Percentiles rank a stretch among this genome's conserved stretches.
Conservation (phyloP, 2,888 invertebrate genomes). For the Patella caerulea region DNA sequence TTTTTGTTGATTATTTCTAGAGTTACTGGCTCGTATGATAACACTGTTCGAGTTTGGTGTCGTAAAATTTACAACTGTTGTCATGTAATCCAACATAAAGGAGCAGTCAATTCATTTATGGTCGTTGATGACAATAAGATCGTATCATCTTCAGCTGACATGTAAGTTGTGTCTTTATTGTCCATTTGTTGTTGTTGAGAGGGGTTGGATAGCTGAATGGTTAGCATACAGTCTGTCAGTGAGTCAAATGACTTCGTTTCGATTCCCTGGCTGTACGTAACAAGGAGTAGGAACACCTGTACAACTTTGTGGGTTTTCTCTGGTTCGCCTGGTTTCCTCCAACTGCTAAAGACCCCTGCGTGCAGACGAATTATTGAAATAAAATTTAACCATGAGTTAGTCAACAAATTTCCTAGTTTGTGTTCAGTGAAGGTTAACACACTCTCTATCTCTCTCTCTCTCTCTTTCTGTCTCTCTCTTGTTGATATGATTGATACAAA, state of each 20-base stretch:
- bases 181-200: not conserved
- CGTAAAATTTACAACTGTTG: slow-evolving; percentile 46
- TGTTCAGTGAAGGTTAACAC: too few relatives aligned
- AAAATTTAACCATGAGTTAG: too few relatives aligned
- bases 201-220: not conserved
- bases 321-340: too few relatives aligned
- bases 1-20: slow-evolving; percentile 40
- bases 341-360: too few relatives aligned
- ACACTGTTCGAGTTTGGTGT: slow-evolving; percentile 60
- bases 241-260: too few relatives aligned
- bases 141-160: slow-evolving; percentile 56
- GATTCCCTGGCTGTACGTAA: too few relatives aligned
- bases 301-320: too few relatives aligned
- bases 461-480: slow-evolving; percentile 7
- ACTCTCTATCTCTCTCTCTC: not conserved
- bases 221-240: too few relatives aligned
- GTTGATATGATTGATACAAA: too few relatives aligned
- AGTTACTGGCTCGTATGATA: slow-evolving; percentile 63
- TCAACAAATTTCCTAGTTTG: too few relatives aligned
- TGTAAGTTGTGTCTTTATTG: slow-evolving; percentile 47
- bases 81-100: slow-evolving; percentile 49
- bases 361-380: too few relatives aligned
- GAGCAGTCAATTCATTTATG: slow-evolving; percentile 48
- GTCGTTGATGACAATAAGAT: slow-evolving; percentile 50
- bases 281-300: too few relatives aligned